phyloP scores from a whole-genome alignment of 1,140 invertebrate genomes.

The Pseudomyrmex pallidus region DNA sequence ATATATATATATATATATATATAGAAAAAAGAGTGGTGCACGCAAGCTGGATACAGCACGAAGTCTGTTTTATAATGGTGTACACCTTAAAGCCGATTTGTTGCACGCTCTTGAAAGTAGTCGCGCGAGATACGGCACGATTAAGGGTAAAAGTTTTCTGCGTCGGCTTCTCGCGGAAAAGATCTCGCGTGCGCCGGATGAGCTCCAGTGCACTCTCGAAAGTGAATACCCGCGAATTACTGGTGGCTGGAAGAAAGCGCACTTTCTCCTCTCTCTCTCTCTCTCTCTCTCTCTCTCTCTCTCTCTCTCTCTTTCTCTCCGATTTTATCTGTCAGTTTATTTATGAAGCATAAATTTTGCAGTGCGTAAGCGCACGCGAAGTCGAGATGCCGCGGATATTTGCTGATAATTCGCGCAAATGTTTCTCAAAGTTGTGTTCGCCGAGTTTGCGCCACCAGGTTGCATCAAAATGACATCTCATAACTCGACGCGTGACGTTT shows the following conservation, averaged over 20 bases:
- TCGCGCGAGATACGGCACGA: conserved; percentile 71
- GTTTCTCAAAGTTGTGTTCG: conserved; percentile 39
- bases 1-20: background rate
- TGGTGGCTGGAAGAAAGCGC: conserved; percentile 20
- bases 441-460: background rate
- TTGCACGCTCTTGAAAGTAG: conserved; percentile 61
- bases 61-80: conserved; percentile 69
- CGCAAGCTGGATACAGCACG: conserved; percentile 56
- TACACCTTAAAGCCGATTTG: conserved; percentile 70
- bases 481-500: conserved; percentile 28
- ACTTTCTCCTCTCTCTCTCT: background rate
- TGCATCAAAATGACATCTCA: conserved; percentile 34
- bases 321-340: conserved; percentile 55
- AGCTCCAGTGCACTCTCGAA: conserved; percentile 42
- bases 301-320: background rate
- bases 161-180: conserved; percentile 30
- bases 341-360: conserved; percentile 48
- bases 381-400: conserved; percentile 25
- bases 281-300: background rate
- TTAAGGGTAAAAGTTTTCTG: conserved; percentile 67
- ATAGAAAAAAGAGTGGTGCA: conserved; percentile 3
- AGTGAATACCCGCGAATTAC: conserved; percentile 53
- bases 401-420: conserved; percentile 35
- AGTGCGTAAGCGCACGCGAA: conserved; percentile 9
- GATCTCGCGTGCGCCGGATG: conserved; percentile 45